Conservation (phyloP, 1,140 invertebrate species). For the Pogonognathellus flavescens region DNA sequence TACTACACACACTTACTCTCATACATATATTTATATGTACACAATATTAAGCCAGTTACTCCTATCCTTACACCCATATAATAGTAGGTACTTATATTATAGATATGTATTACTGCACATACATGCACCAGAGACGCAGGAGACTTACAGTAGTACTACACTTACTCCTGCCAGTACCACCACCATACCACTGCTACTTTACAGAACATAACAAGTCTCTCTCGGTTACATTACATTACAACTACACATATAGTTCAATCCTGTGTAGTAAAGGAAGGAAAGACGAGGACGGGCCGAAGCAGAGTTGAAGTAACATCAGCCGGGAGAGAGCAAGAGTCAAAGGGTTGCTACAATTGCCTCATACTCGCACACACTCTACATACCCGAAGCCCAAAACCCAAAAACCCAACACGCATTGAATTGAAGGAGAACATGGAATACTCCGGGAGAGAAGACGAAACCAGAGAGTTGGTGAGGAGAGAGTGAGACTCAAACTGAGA, state of each 20-base stretch:
- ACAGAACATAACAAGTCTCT: not conserved
- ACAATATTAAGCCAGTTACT: too few relatives aligned
- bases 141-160: too few relatives aligned
- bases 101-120: too few relatives aligned
- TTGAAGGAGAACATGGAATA: not conserved
- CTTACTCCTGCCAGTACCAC: too few relatives aligned
- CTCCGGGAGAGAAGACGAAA: not conserved
- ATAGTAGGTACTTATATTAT: too few relatives aligned
- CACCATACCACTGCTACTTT: not conserved
- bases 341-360: slow-evolving; percentile 17
- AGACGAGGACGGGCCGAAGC: not conserved
- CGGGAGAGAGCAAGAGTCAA: slow-evolving; percentile 30
- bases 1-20: not conserved
- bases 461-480: too few relatives aligned
- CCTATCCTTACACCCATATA: too few relatives aligned
- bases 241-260: slow-evolving; percentile 1
- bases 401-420: not conserved
- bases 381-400: not conserved
- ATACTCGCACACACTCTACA: not conserved
- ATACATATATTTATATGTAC: not conserved
- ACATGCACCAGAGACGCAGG: too few relatives aligned
- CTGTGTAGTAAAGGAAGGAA: not conserved
- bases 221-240: slow-evolving; percentile 2
- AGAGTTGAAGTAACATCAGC: not conserved
- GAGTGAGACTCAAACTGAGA: not conserved